Evolutionary conservation across 2,888 invertebrate species (phyloP), one percentile per base, ranked within the genome.

Genomic region (Cataglyphis rosenhaueri): DNA sequence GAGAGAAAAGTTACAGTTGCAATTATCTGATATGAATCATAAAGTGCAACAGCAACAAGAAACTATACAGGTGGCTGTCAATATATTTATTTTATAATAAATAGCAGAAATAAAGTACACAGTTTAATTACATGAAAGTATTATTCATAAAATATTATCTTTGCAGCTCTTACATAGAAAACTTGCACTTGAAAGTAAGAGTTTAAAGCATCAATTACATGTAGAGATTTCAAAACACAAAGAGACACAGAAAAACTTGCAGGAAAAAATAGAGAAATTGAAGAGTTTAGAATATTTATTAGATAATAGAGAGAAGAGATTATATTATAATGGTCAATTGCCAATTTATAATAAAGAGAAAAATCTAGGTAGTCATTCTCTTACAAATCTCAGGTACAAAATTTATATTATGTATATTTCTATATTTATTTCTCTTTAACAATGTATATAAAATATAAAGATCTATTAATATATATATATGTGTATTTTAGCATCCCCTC

Each of bases 151-250:
- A 61, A 61, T 15, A 70, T 55, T 74, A 21, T 52, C 48, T 82
- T 21, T 44, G 48, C 95, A 96, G 52, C 95, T 96, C 86, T 95
- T 98, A 85, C 96, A 97, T 82, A 96, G 97, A 62, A 97, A 97
- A 90, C 94, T 97, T 18, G 95, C 96, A 82, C 94, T 98, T 52
- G 97, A 98, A 93, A 95, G 96, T 3, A 98, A 98, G 95, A 97
- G 96, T 92, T 96, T 96, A 88, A 96, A 96, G 82, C 97, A 97
- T 88, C 97, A 97, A 92, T 93, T 97, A 21, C 96, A 96, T 85
- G 93, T 94, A 0, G 98, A 98, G 93, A 96, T 96, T 75, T 95
- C 95, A 75, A 97, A 97, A 88, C 96, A 97, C 85, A 97, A 96
- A 87, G 97, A 97, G 89, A 96, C 96, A 1, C 95, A 97, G 87